Conservation (phyloP, 2,888 invertebrate species). For the Chrysotoxum bicinctum region DNA sequence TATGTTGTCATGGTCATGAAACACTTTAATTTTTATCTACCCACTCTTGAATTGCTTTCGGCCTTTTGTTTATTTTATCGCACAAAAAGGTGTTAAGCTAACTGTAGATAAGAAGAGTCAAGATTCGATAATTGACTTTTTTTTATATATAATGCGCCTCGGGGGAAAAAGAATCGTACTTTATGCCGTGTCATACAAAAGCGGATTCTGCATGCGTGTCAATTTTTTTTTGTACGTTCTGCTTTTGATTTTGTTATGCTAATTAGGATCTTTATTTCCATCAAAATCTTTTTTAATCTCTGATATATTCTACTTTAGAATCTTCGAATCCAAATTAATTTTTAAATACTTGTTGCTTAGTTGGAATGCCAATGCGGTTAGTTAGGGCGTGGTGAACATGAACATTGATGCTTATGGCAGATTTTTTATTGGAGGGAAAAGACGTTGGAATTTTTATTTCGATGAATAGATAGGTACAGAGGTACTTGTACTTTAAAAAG, state of each 20-base stretch:
- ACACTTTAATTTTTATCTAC: constrained; percentile 14
- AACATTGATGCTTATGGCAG: background rate
- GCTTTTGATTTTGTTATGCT: constrained; percentile 25
- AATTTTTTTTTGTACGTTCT: constrained; percentile 44
- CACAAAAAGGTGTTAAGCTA: background rate
- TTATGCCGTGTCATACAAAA: background rate
- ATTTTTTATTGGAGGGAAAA: too few species aligned
- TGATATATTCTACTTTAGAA: background rate
- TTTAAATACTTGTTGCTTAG: constrained; percentile 13
- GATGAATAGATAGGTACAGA: background rate
- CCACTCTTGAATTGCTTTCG: background rate
- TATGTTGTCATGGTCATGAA: background rate
- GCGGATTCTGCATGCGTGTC: constrained; percentile 71
- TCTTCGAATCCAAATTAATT: background rate
- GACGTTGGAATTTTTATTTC: background rate
- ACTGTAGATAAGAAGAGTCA: constrained; percentile 6
- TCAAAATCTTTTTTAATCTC: constrained; percentile 17
- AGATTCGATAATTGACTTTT: background rate
- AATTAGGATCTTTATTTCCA: background rate
- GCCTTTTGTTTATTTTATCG: constrained; percentile 30
- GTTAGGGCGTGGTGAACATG: constrained; percentile 29
- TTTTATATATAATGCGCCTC: background rate
- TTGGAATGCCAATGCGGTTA: background rate
- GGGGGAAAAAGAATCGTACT: background rate
- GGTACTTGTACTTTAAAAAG: too few species aligned